Percentiles rank a stretch among this genome's conserved stretches.
Conservation (phyloP, 92 coral and sea anemone genomes). For the Actinostola sp. region DNA sequence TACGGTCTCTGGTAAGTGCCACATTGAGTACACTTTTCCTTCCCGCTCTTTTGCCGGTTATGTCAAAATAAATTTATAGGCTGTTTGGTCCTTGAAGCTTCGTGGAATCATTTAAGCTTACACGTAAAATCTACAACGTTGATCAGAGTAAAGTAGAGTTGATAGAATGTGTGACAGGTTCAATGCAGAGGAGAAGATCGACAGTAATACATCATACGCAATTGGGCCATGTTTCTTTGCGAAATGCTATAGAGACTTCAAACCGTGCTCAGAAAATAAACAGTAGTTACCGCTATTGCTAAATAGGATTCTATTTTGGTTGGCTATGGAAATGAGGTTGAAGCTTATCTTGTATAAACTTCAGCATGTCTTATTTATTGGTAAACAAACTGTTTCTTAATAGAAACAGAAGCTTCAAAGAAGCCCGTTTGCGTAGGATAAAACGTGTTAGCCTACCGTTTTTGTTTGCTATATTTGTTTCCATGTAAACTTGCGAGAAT, state of each 20-base stretch:
- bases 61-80: conserved; percentile 20
- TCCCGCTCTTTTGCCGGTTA: conserved; percentile 47
- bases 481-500: conserved; percentile 31
- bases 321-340: conserved; percentile 27
- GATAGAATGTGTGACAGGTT: conserved; percentile 23
- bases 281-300: conserved; percentile 29
- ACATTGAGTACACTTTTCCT: conserved; percentile 25
- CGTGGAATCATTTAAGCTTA: conserved; percentile 26
- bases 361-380: conserved; percentile 39
- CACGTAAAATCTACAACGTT: conserved; percentile 30
- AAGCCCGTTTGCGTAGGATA: conserved; percentile 21
- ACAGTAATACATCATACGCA: conserved; percentile 23
- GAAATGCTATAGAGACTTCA: conserved; percentile 10
- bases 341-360: conserved; percentile 40
- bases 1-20: conserved; percentile 50
- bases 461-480: conserved; percentile 21
- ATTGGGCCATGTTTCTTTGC: conserved; percentile 25
- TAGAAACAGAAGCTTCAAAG: conserved; percentile 28
- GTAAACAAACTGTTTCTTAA: conserved; percentile 24
- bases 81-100: conserved; percentile 43
- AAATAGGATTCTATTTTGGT: conserved; percentile 17
- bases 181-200: conserved; percentile 14
- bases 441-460: conserved; percentile 13
- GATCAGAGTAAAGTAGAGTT: conserved; percentile 54
- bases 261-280: conserved; percentile 10